A percentile compares a stretch with the other conserved stretches of the same genome.
phyloP scores from a whole-genome alignment of 1,140 invertebrate genomes.

The Neodiprion fabricii region DNA sequence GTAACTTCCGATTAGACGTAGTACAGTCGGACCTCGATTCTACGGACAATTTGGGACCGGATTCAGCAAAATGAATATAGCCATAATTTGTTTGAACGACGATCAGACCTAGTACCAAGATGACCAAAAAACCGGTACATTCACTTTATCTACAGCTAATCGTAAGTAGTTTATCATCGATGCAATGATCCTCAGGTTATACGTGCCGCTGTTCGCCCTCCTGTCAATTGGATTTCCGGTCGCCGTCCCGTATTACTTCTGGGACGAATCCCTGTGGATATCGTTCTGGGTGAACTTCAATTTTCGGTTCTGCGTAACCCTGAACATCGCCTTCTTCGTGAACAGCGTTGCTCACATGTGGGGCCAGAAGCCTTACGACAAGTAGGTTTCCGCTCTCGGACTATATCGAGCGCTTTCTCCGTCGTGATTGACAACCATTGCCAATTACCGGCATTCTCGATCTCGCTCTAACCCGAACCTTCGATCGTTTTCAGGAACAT shows the following conservation, averaged over 20 bases:
- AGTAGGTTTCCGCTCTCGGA: conserved; percentile 61
- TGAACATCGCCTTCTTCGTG: conserved; percentile 92
- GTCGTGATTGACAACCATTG: no score
- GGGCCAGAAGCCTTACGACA: conserved; percentile 88
- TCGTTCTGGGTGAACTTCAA: conserved; percentile 87
- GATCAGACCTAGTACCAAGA: no score
- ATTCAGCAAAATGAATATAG: no score
- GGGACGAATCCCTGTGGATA: conserved; percentile 80
- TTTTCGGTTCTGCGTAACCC: conserved; percentile 79
- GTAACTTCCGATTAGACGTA: no score
- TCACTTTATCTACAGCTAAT: no score
- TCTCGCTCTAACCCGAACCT: no score
- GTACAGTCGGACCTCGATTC: no score
- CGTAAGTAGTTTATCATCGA: neutral
- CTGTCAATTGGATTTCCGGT: conserved; percentile 83
- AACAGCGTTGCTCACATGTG: conserved; percentile 91
- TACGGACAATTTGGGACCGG: no score
- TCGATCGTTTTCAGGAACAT: conserved; percentile 66
- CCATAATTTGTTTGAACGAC: no score
- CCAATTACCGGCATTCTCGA: no score
- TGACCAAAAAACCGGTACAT: no score
- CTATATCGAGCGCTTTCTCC: no score
- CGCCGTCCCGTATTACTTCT: conserved; percentile 78
- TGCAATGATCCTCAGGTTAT: conserved; percentile 62
- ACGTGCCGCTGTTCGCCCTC: conserved; percentile 78